These are phyloP conservation scores for Andricus curvator DNA, from an alignment of 2,888 invertebrate genomes.

Conservation along the genomic window DNA sequence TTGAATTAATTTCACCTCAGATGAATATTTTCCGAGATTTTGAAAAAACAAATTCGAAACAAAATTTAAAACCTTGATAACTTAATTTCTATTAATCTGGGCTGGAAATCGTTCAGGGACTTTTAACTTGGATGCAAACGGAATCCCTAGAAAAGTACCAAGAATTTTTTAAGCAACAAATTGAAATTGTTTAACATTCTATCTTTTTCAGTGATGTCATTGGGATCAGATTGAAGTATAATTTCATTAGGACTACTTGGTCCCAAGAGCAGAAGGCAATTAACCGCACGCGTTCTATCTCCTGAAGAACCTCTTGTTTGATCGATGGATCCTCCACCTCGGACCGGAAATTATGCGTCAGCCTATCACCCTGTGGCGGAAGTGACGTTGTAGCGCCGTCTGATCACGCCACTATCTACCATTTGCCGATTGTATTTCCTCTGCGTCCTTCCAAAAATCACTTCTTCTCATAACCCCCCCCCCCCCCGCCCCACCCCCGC, in stretches of 20 bases:
- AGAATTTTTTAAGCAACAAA: not conserved
- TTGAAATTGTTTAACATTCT: not conserved
- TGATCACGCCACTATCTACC: constrained; percentile 75
- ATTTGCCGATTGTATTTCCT: constrained; percentile 69
- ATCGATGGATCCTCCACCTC: constrained; percentile 75
- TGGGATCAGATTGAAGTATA: not conserved
- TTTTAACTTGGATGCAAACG: no score
- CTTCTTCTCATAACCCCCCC: constrained; percentile 18
- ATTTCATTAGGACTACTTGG: no score
- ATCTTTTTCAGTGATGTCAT: not conserved
- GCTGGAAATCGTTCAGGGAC: no score
- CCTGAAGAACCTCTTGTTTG: constrained; percentile 70
- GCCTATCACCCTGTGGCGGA: constrained; percentile 72
- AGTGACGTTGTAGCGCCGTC: constrained; percentile 70
- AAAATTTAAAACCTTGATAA: no score
- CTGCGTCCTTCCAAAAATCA: constrained; percentile 39
- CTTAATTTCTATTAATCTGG: no score
- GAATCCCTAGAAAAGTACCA: no score
- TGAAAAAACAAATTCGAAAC: no score
- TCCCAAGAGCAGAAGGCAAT: not conserved
- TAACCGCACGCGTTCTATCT: constrained; percentile 62
- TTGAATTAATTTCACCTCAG: no score
- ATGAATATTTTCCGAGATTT: no score
- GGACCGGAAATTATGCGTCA: constrained; percentile 78
- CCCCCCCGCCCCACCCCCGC: no score